A percentile compares a stretch with the other conserved stretches of the same genome.
Conservation (phyloP, 1,140 invertebrate species). For the Drosophila elegans region DNA sequence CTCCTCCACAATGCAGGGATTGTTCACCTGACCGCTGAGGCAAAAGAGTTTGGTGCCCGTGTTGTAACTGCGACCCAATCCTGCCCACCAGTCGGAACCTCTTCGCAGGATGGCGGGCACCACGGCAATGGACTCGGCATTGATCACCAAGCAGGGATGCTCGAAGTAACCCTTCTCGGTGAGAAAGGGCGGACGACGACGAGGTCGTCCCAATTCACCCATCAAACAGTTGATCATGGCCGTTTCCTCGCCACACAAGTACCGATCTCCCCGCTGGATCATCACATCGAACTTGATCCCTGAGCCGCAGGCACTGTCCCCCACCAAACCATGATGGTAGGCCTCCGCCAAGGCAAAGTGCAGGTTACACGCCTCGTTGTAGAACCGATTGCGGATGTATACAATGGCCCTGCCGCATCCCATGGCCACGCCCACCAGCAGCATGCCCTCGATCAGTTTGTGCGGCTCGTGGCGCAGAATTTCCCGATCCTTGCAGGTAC, state of each 20-base stretch:
- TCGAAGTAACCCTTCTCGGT: slow-evolving; percentile 99
- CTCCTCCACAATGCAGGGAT: slow-evolving; percentile 99
- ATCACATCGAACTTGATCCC: slow-evolving; percentile 99
- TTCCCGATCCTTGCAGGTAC: slow-evolving; percentile 99
- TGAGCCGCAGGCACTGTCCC: slow-evolving; percentile 97
- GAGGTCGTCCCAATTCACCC: slow-evolving; percentile 98
- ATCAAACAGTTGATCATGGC: slow-evolving; percentile 99
- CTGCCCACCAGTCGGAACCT: slow-evolving; percentile 97
- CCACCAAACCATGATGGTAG: slow-evolving; percentile 96
- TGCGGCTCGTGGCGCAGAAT: slow-evolving; percentile 99
- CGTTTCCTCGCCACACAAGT: slow-evolving; percentile 99
- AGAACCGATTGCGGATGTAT: slow-evolving; percentile 99
- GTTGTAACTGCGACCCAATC: slow-evolving; percentile 96
- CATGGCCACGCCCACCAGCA: slow-evolving; percentile 97
- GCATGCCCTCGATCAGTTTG: slow-evolving; percentile 98
- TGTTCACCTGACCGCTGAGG: slow-evolving; percentile 99
- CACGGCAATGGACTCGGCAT: slow-evolving; percentile 99
- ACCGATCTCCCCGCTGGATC: slow-evolving; percentile 97
- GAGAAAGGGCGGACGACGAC: slow-evolving; percentile 98
- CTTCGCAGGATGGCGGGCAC: slow-evolving; percentile 97
- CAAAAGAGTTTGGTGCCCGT: slow-evolving; percentile 99
- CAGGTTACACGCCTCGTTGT: slow-evolving; percentile 99
- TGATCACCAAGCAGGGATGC: slow-evolving; percentile 97
- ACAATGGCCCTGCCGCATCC: slow-evolving; percentile 98
- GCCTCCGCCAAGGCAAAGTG: slow-evolving; percentile 99